Evolutionary conservation across 1,140 invertebrate species (phyloP), one percentile per base, ranked within the genome.

Genomic region (Drosophila chauvacae): DNA sequence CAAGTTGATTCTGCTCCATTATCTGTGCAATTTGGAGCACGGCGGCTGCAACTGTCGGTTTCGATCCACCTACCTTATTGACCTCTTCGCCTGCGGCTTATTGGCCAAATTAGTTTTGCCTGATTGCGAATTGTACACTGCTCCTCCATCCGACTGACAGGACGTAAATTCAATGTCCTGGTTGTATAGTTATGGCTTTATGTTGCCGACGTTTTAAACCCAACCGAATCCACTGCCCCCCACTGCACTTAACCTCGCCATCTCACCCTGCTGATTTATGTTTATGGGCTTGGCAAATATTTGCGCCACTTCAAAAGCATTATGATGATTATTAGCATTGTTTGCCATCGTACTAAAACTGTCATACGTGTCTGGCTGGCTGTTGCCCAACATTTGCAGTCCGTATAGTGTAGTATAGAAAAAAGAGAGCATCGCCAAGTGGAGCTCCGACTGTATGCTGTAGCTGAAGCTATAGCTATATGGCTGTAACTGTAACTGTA

Each of bases 261-360:
- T 20, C 30, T 37, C 53, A 48, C 62, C 58, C 62, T 62, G 48
- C 65, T 90, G 85, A 88, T 88, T 88, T 88, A 88, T 87, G 84
- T 84, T 87, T 70, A 87, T 84, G 80, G 77, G 45, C 51, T 77
- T 83, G 64, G 55, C 80, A 84, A 88, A 88, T 84, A 88, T 83
- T 84, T 88, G 72, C 83, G 62, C 53, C 77, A 86, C 82, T 86
- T 86, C 50, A 71, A 71, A 72, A 77, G 62, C 73, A 77, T 84
- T 80, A 80, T 77, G 79, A 81, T 90, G 68, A 80, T 85, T 88
- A 90, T 85, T 85, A 75, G 74, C 71, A 83, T 73, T 90, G 78
- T 90, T 90, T 88, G 80, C 69, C 77, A 74, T 81, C 47, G 73
- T 61, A 70, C 80, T 90, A 90, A 90, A 90, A 81, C 71, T 85